Percentiles rank a stretch among this genome's conserved stretches.
Conservation (phyloP, 2,888 invertebrate species). For the Tachina grossa region DNA sequence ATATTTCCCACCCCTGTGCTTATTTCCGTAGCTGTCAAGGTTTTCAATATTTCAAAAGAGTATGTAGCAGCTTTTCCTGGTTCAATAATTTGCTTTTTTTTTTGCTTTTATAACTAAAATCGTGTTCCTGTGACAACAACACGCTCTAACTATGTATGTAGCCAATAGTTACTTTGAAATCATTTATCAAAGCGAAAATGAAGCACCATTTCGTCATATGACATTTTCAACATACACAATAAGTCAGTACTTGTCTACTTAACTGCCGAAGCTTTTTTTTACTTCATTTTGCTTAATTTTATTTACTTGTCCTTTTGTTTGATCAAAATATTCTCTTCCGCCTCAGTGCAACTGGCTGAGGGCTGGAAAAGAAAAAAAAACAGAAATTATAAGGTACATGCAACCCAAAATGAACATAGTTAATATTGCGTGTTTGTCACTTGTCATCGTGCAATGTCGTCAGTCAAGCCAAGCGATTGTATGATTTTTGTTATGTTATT, state of each 20-base stretch:
- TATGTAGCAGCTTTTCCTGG: too few relatives aligned
- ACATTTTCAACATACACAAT: constrained; percentile 66
- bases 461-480: constrained; percentile 57
- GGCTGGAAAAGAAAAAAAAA: constrained; percentile 5
- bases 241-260: constrained; percentile 68
- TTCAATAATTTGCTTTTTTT: too few relatives aligned
- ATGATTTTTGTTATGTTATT: constrained; percentile 5
- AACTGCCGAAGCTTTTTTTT: constrained; percentile 11
- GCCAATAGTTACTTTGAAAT: constrained; percentile 5
- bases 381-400: neutral
- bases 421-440: constrained; percentile 71
- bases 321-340: constrained; percentile 24
- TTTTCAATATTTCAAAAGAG: too few relatives aligned
- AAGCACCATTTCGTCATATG: constrained; percentile 50
- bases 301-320: constrained; percentile 64
- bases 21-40: too few relatives aligned
- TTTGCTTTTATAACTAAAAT: neutral
- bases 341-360: neutral
- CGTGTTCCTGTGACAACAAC: neutral
- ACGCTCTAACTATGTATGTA: neutral
- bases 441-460: constrained; percentile 70
- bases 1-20: too few relatives aligned
- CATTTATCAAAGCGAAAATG: constrained; percentile 13
- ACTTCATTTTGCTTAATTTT: constrained; percentile 38
- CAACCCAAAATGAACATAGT: constrained; percentile 65